phyloP scores from a whole-genome alignment of 2,113 vertebrate genomes.

The Romanogobio albipinnatus region DNA sequence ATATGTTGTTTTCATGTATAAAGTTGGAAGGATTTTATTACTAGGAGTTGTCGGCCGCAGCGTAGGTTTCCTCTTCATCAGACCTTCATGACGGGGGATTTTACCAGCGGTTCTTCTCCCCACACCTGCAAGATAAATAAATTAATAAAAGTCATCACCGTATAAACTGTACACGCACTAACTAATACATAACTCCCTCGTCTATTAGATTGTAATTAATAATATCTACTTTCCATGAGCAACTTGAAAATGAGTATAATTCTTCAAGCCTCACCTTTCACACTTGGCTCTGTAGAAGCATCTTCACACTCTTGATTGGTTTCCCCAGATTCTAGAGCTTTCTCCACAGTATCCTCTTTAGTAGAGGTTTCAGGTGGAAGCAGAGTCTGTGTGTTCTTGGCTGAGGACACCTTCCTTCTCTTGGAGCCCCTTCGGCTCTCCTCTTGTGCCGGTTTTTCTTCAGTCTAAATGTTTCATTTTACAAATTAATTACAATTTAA shows the following conservation, averaged over 20 bases:
- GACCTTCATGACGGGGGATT: conserved; percentile 70
- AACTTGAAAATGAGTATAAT: not conserved
- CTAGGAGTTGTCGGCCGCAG: conserved; percentile 83
- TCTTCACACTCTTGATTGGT: conserved; percentile 26
- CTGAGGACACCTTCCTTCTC: conserved; percentile 64
- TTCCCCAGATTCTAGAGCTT: not conserved
- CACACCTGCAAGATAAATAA: conserved; percentile 32
- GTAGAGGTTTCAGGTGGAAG: not conserved
- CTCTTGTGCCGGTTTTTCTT: not conserved
- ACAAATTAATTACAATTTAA: not conserved
- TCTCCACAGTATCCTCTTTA: not conserved
- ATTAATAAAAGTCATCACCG: not conserved
- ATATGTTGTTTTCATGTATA: not conserved
- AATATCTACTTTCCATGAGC: not conserved
- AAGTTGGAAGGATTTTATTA: conserved; percentile 66
- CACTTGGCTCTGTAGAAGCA: not conserved
- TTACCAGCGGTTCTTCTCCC: conserved; percentile 63
- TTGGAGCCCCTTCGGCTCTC: conserved; percentile 52
- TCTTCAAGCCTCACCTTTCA: conserved; percentile 47
- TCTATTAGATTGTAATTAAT: not conserved
- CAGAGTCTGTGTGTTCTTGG: conserved; percentile 7
- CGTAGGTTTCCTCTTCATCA: conserved; percentile 67
- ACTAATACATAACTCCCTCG: too few relatives aligned
- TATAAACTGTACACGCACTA: not conserved
- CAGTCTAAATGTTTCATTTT: conserved; percentile 45